These are phyloP conservation scores for Xestoiulus laeticollis DNA, from an alignment of 2,888 invertebrate species.

Conservation along the genomic window DNA sequence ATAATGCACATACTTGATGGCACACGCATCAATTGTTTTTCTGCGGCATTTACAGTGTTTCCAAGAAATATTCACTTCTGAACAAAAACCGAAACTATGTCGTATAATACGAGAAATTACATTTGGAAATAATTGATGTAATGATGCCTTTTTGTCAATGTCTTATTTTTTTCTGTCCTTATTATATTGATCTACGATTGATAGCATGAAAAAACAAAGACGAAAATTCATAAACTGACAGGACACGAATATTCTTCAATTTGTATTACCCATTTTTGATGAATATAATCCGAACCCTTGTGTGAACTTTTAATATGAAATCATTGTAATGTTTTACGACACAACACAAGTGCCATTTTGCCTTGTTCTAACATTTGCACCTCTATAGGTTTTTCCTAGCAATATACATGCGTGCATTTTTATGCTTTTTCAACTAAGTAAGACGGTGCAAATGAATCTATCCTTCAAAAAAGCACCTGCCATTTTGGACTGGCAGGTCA, in stretches of 20 bases:
- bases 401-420: background rate
- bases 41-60: background rate
- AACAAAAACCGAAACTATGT: too few species aligned
- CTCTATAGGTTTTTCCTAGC: background rate
- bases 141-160: too few species aligned
- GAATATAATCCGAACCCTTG: too few species aligned
- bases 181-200: background rate
- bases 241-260: too few species aligned
- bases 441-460: background rate
- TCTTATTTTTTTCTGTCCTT: background rate
- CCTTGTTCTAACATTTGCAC: background rate
- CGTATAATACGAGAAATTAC: too few species aligned
- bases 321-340: background rate
- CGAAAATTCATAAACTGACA: too few species aligned
- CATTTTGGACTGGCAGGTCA: background rate
- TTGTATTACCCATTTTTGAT: too few species aligned
- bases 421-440: background rate
- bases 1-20: background rate
- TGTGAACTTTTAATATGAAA: background rate
- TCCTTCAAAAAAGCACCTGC: conserved; percentile 1
- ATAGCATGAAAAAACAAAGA: too few species aligned
- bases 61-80: background rate
- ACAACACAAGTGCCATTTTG: background rate
- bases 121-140: too few species aligned
- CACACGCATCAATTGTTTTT: background rate